These are phyloP conservation scores for Drosophila multiciliata DNA, from an alignment of 2,888 invertebrate genomes.

Conservation along the genomic window DNA sequence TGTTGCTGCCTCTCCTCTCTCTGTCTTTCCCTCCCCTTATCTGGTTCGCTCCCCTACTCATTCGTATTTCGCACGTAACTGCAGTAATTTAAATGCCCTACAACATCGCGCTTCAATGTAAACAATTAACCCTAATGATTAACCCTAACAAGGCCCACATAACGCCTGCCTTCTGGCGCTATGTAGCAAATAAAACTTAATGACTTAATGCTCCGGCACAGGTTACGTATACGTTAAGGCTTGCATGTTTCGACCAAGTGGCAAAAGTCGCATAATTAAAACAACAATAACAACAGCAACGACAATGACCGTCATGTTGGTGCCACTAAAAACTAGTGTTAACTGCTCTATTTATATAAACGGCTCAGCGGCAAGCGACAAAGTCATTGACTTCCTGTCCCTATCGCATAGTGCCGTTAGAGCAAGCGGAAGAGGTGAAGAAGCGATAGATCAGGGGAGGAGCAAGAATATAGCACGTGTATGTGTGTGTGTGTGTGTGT, in stretches of 20 bases:
- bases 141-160: constrained; percentile 53
- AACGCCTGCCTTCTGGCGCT: constrained; percentile 19
- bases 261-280: constrained; percentile 77
- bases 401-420: constrained; percentile 37
- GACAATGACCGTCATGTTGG: constrained; percentile 42
- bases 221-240: constrained; percentile 35
- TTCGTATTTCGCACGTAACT: constrained; percentile 13
- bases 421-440: neutral
- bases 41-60: neutral
- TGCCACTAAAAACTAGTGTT: constrained; percentile 68
- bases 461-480: constrained; percentile 22
- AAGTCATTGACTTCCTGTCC: constrained; percentile 74
- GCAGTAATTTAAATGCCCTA: constrained; percentile 56
- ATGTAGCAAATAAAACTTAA: constrained; percentile 74
- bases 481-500: constrained; percentile 30
- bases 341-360: constrained; percentile 75
- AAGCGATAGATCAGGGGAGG: too few relatives aligned
- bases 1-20: constrained; percentile 2
- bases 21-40: neutral
- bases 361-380: constrained; percentile 60
- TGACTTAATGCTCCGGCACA: constrained; percentile 72
- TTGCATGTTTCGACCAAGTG: constrained; percentile 66
- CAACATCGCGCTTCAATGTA: constrained; percentile 70
- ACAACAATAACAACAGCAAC: constrained; percentile 33
- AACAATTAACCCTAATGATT: constrained; percentile 80